Base-by-base conservation (phyloP, 92 coral and sea anemone genomes). In the Palythoa caribaeorum region DNA sequence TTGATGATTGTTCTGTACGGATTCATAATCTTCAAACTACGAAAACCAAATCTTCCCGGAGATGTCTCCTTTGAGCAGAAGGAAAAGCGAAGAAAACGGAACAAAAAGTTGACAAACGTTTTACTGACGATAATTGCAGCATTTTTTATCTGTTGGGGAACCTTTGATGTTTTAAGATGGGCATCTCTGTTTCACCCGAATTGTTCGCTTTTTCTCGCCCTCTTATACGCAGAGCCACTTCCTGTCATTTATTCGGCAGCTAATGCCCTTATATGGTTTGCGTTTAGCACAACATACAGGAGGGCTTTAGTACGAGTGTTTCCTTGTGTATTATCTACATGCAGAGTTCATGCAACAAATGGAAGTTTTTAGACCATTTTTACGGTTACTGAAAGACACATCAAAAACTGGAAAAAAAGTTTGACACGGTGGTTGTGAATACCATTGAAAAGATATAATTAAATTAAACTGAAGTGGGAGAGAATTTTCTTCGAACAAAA, bases 231-330 rank as follows among this genome's bases (percentile, higher is more conserved):
- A 15, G 73, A 80, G 57, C 51, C 73, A 13, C 73, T 80, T 9
- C 73, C 84, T 2, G 55, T 80, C 7, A 35, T 80, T 3, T 80
- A 80, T 59, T 9, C 73, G 0, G 84, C 73, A 11, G 73, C 38
- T 2, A 80, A 80, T 19, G 72, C 84, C 72, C 35, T 80, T 14
- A 60, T 80, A 16, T 80, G 73, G 84, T 80, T 80, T 11, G 2
- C 66, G 38, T 80, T 80, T 16, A 80, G 84, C 53, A 62, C 53
- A 69, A 80, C 73, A 40, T 80, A 80, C 84, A 39, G 84, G 1
- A 80, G n/a, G 38, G 84, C 84, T 17, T 20, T 62, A 40, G 6
- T 38, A 38, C 16, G 72, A 10, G 72, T 80, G 6, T 44, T 3
- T 44, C 48, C 48, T 44, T 44, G 3, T 44, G 48, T 44, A 3